Base-by-base conservation (phyloP, 64 coral and sea anemone species). In the Cladopsammia gracilis region DNA sequence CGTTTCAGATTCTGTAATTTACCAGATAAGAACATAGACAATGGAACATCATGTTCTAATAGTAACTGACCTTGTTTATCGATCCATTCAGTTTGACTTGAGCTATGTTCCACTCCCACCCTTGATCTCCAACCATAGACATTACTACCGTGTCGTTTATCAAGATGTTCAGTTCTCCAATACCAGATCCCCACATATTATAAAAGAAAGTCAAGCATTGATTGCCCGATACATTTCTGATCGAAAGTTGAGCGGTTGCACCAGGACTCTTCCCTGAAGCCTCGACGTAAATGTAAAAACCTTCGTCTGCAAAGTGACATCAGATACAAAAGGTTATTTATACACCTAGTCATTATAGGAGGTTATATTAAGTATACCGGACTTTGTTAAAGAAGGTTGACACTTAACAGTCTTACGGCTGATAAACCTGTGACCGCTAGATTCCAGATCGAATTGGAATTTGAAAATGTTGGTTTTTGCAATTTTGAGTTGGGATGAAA, bases 151-250 rank as follows among this genome's bases (percentile, higher is more conserved):
- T 48, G 25, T 80, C 51, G 20, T 51, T 51, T 48, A 80, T 11
- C 22, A 48, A n/a, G 3, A 80, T 48, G 20, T 24, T 25, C 14
- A 80, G 77, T 14, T 56, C 13, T 43, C 77, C 77, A 24, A 59
- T 80, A 51, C 14, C 10, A 48, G 24, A 51, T 1, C 77, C 77
- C n/a, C 10, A 47, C 77, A 80, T 80, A 48, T 80, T 44, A 59
- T 80, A 80, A 51, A 48, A 80, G 51, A 80, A 80, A 5, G n/a
- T 24, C 20, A 80, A 54, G 49, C 77, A 80, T 15, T 51, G 77
- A 14, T 56, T 14, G 49, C 77, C 77, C 0, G n/a, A 43, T 48
- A 51, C 23, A 24, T 24, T 24, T 54, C 18, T 51, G 10, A 10
- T 34, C 25, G 34, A 43, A 14, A 80, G 77, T 59, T 48, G 43